Base-by-base conservation (phyloP, 2,113 vertebrate species). In the Chunga burmeisteri region DNA sequence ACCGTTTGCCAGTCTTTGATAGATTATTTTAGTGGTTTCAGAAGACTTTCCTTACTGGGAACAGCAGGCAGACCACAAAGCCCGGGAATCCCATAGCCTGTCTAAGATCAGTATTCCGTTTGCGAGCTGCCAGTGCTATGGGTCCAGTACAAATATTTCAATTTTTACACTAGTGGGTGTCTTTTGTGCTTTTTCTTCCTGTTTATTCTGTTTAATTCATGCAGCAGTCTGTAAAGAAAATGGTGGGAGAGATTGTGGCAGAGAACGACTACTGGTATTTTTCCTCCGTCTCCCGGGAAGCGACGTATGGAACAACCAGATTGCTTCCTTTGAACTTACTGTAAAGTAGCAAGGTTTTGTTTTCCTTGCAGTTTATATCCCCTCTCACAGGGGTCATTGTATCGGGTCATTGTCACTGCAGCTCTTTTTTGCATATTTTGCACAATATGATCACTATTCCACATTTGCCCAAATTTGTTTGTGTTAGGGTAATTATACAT, bases 161-260 rank as follows among this genome's bases (percentile, higher is more conserved):
- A 0, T 17, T 85, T 84, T 84, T 10, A 11, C 19, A 2, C 10
- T 1, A 13, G 1, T 7, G 22, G 4, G 1, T 1, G 1, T 1
- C 6, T 34, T 20, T 25, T 25, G 6, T 50, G 46, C 22, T 16
- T 73, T 38, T 46, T 3, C 36, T 50, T 62, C 30, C 10, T 6
- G 3, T 27, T 77, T 8, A 17, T 55, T 38, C 29, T 3, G 17
- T 53, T 79, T 27, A 18, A 52, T 14, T 10, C 63, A 16, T 22
- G 46, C 59, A n/a, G 7, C 0, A 1, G 16, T 80, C 8, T 10
- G 0, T 36, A 11, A 32, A 50, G 29, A 32, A n/a, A 65, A 27
- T 2, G 32, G 20, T 52, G 56, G 32, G 36, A n/a, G 56, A 5
- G 56, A 5, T 3, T 2, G 0, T n/a, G 58, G 71, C 34, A 36